phyloP scores from a whole-genome alignment of 2,888 invertebrate genomes.

The Eremobia ochroleuca region DNA sequence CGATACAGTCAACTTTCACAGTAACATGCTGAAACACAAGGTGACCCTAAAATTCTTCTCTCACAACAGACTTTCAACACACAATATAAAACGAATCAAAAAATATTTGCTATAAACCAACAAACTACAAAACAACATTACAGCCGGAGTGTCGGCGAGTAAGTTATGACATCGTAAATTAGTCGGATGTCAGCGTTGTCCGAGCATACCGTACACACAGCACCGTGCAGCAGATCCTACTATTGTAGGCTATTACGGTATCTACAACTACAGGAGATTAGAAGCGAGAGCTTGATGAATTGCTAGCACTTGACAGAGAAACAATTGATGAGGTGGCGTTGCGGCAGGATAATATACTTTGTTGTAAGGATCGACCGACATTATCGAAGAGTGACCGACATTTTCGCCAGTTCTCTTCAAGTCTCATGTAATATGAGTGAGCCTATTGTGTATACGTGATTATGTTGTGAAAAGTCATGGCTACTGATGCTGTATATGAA shows the following conservation, averaged over 20 bases:
- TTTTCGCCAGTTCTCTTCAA: too few species aligned
- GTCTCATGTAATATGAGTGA: too few species aligned
- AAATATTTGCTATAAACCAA: background rate
- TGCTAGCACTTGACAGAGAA: background rate
- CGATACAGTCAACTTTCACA: background rate
- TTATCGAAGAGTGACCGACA: too few species aligned
- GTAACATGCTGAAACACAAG: background rate
- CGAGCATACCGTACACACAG: too few species aligned
- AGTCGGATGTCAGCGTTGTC: background rate
- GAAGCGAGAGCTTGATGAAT: background rate
- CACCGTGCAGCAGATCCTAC: background rate
- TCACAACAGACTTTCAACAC: background rate
- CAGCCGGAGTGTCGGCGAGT: background rate
- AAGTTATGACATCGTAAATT: background rate
- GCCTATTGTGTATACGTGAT: too few species aligned
- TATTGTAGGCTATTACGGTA: background rate
- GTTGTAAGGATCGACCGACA: too few species aligned
- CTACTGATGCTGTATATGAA: too few species aligned
- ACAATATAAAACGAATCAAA: background rate
- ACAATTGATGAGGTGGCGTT: background rate
- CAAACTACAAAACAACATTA: background rate
- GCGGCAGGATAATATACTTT: background rate
- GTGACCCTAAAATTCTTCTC: background rate
- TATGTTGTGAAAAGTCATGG: too few species aligned
- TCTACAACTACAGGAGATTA: constrained; percentile 1